Percentiles rank a stretch among this genome's conserved stretches.
Conservation (phyloP, 2,888 invertebrate species). For the Trisateles emortualis region DNA sequence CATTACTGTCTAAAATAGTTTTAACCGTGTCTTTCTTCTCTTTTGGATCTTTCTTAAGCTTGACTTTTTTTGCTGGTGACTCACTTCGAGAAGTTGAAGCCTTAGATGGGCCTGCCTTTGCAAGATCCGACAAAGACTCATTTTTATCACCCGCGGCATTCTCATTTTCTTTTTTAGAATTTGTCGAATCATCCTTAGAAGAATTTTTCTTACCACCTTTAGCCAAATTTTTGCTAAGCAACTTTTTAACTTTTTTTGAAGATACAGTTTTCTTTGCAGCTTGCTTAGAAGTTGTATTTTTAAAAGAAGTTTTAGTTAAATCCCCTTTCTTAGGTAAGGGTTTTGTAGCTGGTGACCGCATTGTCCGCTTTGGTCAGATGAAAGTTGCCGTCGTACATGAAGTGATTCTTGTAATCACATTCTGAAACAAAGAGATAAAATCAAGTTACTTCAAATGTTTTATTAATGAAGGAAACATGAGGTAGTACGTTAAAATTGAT, state of each 20-base stretch:
- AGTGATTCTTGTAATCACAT: constrained; percentile 69
- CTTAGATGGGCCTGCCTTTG: constrained; percentile 65
- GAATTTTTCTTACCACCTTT: constrained; percentile 68
- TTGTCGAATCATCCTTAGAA: constrained; percentile 61
- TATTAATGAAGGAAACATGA: constrained; percentile 11
- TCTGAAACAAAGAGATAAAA: constrained; percentile 74
- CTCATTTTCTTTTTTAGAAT: constrained; percentile 60
- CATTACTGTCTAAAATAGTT: constrained; percentile 43
- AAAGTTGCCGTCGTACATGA: constrained; percentile 74
- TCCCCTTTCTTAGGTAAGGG: constrained; percentile 79
- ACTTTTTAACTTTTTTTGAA: constrained; percentile 70
- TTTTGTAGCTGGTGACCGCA: constrained; percentile 83
- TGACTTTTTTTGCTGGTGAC: constrained; percentile 70
- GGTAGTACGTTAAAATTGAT: constrained; percentile 16
- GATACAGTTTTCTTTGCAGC: constrained; percentile 67
- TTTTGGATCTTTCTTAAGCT: constrained; percentile 69
- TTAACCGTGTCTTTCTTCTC: constrained; percentile 76
- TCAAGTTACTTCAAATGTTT: constrained; percentile 3
- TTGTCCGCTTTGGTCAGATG: constrained; percentile 74
- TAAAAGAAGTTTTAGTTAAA: constrained; percentile 72
- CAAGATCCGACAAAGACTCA: constrained; percentile 55
- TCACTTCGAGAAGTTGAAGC: constrained; percentile 57
- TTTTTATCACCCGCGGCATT: constrained; percentile 57
- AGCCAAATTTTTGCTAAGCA: constrained; percentile 64
- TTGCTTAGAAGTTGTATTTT: constrained; percentile 63